Percentiles rank a stretch among this genome's conserved stretches.
Conservation (phyloP, 2,888 invertebrate species). For the Polydrusus tereticollis region DNA sequence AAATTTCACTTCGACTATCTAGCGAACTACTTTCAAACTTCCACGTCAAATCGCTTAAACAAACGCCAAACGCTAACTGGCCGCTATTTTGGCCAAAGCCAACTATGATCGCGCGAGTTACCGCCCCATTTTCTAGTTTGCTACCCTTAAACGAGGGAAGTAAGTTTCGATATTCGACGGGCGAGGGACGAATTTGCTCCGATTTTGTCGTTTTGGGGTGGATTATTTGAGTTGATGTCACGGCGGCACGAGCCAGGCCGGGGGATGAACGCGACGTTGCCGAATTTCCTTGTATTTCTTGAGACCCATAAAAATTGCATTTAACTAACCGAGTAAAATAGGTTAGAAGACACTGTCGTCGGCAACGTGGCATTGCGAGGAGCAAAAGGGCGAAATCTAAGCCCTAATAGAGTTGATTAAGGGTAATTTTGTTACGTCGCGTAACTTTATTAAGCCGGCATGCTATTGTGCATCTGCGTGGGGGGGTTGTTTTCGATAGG, state of each 20-base stretch:
- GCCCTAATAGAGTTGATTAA: conserved; percentile 43
- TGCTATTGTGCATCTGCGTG: conserved; percentile 52
- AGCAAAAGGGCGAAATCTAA: conserved; percentile 40
- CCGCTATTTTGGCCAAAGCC: conserved; percentile 47
- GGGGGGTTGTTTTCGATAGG: conserved; percentile 42
- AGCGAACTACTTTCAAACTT: background rate
- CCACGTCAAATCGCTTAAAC: conserved; percentile 36
- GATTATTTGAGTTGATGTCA: conserved; percentile 28
- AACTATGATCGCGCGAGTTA: conserved; percentile 49
- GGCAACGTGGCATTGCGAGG: background rate
- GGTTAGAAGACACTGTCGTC: background rate
- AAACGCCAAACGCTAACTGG: conserved; percentile 47
- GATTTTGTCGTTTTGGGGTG: conserved; percentile 44
- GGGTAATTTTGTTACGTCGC: conserved; percentile 57
- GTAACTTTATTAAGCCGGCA: conserved; percentile 58
- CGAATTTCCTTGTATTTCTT: conserved; percentile 23
- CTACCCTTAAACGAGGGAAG: conserved; percentile 60
- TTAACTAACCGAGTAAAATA: background rate
- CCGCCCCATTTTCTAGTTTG: conserved; percentile 59
- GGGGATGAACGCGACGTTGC: conserved; percentile 51
- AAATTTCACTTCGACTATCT: background rate
- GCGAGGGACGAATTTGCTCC: conserved; percentile 24
- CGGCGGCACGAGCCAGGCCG: conserved; percentile 31
- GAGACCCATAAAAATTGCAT: no score
- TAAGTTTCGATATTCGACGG: conserved; percentile 57